Percentiles rank a stretch among this genome's conserved stretches.
Evolutionary conservation across 92 coral and sea anemone genomes (phyloP).

Genomic region (Montipora capitata): DNA sequence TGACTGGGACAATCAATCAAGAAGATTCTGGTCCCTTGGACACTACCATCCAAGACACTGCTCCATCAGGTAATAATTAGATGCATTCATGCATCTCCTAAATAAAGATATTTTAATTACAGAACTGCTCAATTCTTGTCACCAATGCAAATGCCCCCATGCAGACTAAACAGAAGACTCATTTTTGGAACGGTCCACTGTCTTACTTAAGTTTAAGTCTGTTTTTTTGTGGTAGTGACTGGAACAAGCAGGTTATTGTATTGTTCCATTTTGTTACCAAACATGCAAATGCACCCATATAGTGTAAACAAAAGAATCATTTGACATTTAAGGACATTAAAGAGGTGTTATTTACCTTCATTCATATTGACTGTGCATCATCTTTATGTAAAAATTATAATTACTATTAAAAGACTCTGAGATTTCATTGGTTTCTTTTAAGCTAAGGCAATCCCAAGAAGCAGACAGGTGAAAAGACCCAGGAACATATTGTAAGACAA

Average conservation of each 20-base stretch:
- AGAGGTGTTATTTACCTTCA: background rate
- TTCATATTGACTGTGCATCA: background rate
- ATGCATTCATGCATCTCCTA: background rate
- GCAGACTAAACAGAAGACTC: background rate
- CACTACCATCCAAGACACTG: background rate
- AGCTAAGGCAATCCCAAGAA: background rate
- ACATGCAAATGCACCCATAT: too few species aligned
- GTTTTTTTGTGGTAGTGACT: background rate
- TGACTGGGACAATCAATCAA: background rate
- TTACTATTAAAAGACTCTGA: background rate
- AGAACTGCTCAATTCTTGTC: background rate
- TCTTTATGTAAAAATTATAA: background rate
- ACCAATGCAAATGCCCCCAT: background rate
- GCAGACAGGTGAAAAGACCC: background rate
- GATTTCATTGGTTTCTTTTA: background rate
- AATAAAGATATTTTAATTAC: too few species aligned
- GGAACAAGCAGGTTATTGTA: background rate
- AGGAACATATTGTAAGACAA: background rate
- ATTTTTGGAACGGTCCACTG: background rate
- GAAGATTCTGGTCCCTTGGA: background rate
- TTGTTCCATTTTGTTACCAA: background rate
- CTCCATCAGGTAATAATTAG: background rate
- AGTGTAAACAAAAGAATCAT: too few species aligned
- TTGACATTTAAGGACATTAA: background rate
- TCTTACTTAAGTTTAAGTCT: background rate